Evolutionary conservation across 2,888 invertebrate genomes (phyloP).

Genomic region (Epistrophe eligans): DNA sequence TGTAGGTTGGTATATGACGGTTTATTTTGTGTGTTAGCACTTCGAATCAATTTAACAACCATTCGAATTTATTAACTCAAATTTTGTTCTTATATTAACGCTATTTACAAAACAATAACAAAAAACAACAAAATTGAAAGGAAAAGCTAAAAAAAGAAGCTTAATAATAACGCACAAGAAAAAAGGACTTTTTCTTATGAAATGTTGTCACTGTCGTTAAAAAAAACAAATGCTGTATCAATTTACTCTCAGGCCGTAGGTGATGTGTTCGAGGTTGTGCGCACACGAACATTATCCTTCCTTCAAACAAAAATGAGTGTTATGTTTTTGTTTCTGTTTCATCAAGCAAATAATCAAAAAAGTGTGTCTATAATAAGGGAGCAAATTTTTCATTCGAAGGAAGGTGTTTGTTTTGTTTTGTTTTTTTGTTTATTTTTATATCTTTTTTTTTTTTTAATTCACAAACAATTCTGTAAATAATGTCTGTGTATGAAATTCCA

Average conservation of each 20-base stretch:
- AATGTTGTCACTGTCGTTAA: constrained; percentile 38
- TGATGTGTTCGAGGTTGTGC: constrained; percentile 21
- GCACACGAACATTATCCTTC: constrained; percentile 47
- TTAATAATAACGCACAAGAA: too few species aligned
- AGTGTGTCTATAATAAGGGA: constrained; percentile 52
- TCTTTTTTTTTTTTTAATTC: background rate
- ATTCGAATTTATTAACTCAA: constrained; percentile 71
- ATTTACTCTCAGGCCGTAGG: constrained; percentile 51
- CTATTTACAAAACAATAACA: constrained; percentile 30
- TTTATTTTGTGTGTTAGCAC: constrained; percentile 38
- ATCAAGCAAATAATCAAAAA: constrained; percentile 70
- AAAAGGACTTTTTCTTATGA: background rate
- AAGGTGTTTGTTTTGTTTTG: constrained; percentile 18
- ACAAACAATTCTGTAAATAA: constrained; percentile 17
- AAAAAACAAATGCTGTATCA: constrained; percentile 56
- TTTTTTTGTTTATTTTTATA: background rate
- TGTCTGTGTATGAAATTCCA: constrained; percentile 40
- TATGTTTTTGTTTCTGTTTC: constrained; percentile 72
- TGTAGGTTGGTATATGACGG: constrained; percentile 2
- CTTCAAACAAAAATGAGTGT: constrained; percentile 62
- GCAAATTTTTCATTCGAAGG: constrained; percentile 22
- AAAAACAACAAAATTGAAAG: background rate
- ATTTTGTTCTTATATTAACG: constrained; percentile 43
- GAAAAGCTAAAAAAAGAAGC: background rate
- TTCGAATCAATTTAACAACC: constrained; percentile 61